Evolutionary conservation across 1,140 invertebrate species (phyloP).

Genomic region (Temnothorax curvispinosus): DNA sequence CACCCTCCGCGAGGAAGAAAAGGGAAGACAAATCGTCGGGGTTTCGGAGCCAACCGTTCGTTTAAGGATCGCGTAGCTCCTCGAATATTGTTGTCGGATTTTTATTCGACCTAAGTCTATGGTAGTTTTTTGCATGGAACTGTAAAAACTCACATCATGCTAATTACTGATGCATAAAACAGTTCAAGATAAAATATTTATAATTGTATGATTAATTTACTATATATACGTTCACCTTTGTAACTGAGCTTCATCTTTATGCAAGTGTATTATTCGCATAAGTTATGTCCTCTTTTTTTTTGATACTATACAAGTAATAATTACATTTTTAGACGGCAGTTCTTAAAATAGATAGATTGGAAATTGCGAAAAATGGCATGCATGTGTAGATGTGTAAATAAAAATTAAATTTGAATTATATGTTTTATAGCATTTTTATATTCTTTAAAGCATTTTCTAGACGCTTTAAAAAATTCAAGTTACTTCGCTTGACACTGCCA

Average conservation of each 20-base stretch:
- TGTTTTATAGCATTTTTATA: background rate
- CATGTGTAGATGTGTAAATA: background rate
- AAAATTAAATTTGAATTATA: constrained; percentile 7
- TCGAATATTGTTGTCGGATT: constrained; percentile 6
- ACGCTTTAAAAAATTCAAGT: constrained; percentile 40
- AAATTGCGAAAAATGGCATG: background rate
- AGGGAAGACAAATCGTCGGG: constrained; percentile 52
- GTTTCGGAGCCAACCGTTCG: constrained; percentile 36
- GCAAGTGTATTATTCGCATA: background rate
- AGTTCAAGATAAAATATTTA: background rate
- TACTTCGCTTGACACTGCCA: constrained; percentile 5
- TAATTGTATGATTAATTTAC: background rate
- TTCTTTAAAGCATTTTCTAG: background rate
- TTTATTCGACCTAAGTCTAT: background rate
- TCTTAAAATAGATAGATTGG: background rate
- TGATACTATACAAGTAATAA: background rate
- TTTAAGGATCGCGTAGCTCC: constrained; percentile 47
- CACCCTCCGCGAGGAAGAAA: constrained; percentile 54
- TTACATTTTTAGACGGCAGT: background rate
- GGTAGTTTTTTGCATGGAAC: background rate
- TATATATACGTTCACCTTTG: background rate
- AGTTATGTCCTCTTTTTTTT: background rate
- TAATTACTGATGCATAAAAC: background rate
- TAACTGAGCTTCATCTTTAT: background rate
- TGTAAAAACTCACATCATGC: background rate